Percentiles rank a stretch among this genome's conserved stretches.
Evolutionary conservation across 2,888 invertebrate species (phyloP).

Genomic region (Cremastobaeus sp.): DNA sequence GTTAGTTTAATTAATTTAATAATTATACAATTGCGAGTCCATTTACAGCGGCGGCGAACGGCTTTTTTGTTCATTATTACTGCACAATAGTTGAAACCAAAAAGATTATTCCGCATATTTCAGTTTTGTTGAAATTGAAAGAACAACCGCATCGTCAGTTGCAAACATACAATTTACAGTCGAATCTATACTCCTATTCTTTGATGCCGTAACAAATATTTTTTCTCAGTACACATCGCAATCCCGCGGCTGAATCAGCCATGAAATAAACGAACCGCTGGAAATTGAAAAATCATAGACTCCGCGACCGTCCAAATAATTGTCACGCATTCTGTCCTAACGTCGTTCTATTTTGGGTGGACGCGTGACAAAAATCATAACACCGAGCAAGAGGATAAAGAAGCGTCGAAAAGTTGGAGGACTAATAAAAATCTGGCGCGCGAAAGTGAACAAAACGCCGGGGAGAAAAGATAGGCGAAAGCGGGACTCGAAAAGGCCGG

Average conservation of each 20-base stretch:
- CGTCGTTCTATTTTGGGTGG: constrained; percentile 30
- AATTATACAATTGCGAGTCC: constrained; percentile 26
- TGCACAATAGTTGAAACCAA: too few species aligned
- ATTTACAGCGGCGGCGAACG: background rate
- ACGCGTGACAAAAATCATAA: constrained; percentile 53
- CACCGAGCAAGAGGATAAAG: constrained; percentile 22
- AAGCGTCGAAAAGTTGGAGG: constrained; percentile 18
- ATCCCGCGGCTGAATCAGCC: constrained; percentile 10
- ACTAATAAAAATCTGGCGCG: background rate
- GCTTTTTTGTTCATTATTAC: too few species aligned
- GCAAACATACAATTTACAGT: too few species aligned
- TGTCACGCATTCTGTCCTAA: constrained; percentile 30
- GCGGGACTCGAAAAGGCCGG: background rate
- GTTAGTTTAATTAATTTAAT: constrained; percentile 41
- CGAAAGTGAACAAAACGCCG: constrained; percentile 7
- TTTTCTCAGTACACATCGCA: background rate
- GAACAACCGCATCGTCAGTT: too few species aligned
- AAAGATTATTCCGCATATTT: too few species aligned
- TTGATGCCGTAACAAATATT: too few species aligned
- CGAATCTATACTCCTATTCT: too few species aligned
- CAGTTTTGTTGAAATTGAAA: too few species aligned
- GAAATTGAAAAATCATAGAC: constrained; percentile 12
- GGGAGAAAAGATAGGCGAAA: constrained; percentile 1
- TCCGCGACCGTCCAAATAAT: constrained; percentile 43
- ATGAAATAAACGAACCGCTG: constrained; percentile 27